phyloP scores from a whole-genome alignment of 2,797 vertebrate species.

The Helicolenus hilgendorfi region DNA sequence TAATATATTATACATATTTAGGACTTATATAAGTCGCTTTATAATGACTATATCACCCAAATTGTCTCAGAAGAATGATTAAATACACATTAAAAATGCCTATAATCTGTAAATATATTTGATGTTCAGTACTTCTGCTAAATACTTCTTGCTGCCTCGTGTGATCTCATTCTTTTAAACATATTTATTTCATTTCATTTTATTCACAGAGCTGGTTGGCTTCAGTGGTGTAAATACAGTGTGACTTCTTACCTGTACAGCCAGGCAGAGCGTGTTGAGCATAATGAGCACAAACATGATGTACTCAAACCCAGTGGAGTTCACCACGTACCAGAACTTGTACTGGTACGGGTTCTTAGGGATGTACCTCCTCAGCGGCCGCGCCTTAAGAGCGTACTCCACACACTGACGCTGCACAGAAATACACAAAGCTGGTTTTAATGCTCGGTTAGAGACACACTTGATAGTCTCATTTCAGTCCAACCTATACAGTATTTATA shows the following conservation, averaged over 20 bases:
- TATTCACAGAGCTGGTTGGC: background rate
- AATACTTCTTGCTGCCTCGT: background rate
- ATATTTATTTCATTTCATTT: background rate
- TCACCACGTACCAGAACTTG: conserved; percentile 99
- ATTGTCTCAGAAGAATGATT: background rate
- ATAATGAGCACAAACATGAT: conserved; percentile 99
- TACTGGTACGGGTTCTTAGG: conserved; percentile 99
- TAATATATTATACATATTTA: background rate
- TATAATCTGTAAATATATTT: background rate
- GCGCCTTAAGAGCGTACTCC: conserved; percentile 98
- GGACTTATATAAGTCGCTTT: background rate
- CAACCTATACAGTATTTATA: background rate
- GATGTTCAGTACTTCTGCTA: no score
- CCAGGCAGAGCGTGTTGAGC: conserved; percentile 99
- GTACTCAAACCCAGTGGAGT: conserved; percentile 99
- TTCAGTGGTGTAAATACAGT: background rate
- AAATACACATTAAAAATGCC: background rate
- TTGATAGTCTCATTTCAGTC: background rate
- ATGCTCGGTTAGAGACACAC: background rate
- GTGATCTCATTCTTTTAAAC: background rate
- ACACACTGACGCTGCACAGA: conserved; percentile 96
- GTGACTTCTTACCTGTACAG: conserved; percentile 94
- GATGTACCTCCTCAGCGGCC: conserved; percentile 97
- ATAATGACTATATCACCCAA: background rate
- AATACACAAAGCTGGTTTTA: conserved; percentile 6